Evolutionary conservation across 30 jellyfish, hydroid and myxozoan species (phyloP).

Genomic region (Hydractinia echinata): DNA sequence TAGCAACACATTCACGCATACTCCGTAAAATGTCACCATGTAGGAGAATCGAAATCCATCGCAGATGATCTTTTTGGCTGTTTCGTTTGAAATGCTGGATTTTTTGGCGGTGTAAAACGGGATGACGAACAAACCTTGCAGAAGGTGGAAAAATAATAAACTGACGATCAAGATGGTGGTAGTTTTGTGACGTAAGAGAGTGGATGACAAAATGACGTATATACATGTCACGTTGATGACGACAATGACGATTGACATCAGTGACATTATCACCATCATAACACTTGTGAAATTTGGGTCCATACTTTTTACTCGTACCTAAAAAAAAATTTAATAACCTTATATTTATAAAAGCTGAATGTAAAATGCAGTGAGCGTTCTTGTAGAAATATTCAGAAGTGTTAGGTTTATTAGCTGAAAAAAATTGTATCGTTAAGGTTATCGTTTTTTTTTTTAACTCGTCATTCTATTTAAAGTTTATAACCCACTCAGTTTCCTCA

Average conservation of each 20-base stretch:
- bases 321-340: no score
- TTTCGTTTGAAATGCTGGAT: neutral
- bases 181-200: neutral
- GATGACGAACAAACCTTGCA: constrained; percentile 62
- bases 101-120: constrained; percentile 54
- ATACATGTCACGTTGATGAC: constrained; percentile 5
- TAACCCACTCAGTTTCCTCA: no score
- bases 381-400: no score
- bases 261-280: constrained; percentile 25
- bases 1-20: constrained; percentile 44
- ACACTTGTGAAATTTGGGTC: neutral
- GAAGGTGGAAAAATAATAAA: constrained; percentile 46
- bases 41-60: constrained; percentile 66
- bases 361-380: no score
- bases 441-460: no score
- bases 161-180: constrained; percentile 8
- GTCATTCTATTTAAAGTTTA: no score
- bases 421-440: no score
- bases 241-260: neutral
- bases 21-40: constrained; percentile 52
- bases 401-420: no score
- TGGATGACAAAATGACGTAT: neutral
- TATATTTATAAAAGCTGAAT: no score
- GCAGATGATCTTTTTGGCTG: neutral
- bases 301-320: neutral